Evolutionary conservation across 2,888 invertebrate species (phyloP).

Genomic region (Heterodera filipjevi): DNA sequence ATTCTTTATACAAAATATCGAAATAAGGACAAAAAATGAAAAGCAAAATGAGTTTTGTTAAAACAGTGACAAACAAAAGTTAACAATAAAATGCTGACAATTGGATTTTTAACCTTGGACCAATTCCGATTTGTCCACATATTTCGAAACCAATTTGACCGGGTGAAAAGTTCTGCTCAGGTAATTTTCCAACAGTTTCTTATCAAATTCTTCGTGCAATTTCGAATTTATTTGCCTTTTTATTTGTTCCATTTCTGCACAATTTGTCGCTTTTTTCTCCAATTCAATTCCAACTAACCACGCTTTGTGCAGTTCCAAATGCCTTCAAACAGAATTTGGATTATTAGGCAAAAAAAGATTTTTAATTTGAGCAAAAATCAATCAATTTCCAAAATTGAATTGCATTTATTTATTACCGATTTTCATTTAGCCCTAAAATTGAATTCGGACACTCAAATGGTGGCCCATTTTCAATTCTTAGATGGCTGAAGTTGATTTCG

Average conservation of each 20-base stretch:
- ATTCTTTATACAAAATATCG: too few species aligned
- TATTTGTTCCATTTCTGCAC: not conserved
- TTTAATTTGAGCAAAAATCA: not conserved
- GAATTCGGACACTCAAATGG: constrained; percentile 6
- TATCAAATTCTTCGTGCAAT: not conserved
- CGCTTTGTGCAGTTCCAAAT: not conserved
- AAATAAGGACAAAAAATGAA: too few species aligned
- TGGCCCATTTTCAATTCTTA: not conserved
- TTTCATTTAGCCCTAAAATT: not conserved
- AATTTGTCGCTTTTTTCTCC: not conserved
- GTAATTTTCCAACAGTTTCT: not conserved
- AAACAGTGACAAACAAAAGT: too few species aligned
- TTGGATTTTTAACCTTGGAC: too few species aligned
- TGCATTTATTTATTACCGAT: not conserved
- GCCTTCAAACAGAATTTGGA: too few species aligned
- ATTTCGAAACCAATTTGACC: not conserved
- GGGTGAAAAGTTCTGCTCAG: not conserved
- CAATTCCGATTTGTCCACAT: not conserved
- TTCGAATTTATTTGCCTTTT: not conserved
- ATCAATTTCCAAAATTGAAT: not conserved
- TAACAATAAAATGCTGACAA: too few species aligned
- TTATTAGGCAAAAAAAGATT: too few species aligned
- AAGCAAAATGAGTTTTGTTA: too few species aligned
- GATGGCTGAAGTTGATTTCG: not conserved
- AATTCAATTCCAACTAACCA: not conserved